Conservation (phyloP, 2,888 invertebrate genomes). For the Trichogramma evanescens region DNA sequence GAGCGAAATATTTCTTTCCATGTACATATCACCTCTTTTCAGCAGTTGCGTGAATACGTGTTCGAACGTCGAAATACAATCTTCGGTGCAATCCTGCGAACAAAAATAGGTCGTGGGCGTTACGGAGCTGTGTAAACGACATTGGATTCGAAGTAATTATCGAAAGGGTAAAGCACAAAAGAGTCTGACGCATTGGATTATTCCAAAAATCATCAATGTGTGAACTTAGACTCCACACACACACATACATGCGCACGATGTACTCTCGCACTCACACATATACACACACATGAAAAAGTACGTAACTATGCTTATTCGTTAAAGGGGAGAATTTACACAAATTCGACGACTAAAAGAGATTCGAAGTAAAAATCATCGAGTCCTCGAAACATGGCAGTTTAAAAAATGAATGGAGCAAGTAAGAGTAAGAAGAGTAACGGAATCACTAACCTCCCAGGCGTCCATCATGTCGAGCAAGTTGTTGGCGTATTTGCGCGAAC, state of each 20-base stretch:
- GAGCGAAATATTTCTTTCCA: conserved; percentile 46
- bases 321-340: conserved; percentile 26
- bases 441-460: conserved; percentile 57
- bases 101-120: background rate
- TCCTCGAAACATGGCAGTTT: background rate
- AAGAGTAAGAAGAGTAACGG: background rate
- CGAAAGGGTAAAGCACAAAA: no score
- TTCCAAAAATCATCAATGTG: no score
- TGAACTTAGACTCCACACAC: background rate
- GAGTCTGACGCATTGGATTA: no score
- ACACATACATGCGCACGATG: background rate
- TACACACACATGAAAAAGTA: background rate
- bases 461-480: conserved; percentile 62
- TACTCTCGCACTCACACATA: background rate
- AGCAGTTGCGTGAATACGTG: conserved; percentile 64
- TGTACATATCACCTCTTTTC: conserved; percentile 59
- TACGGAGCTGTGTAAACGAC: no score
- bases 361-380: background rate
- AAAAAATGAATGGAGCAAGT: no score
- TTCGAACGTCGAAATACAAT: conserved; percentile 63
- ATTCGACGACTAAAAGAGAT: conserved; percentile 22
- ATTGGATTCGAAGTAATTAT: no score
- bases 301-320: background rate
- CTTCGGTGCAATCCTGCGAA: conserved; percentile 41
- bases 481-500: conserved; percentile 58